These are phyloP conservation scores for Suricata suricatta DNA, from an alignment of 2,113 vertebrate species.

Conservation along the genomic window DNA sequence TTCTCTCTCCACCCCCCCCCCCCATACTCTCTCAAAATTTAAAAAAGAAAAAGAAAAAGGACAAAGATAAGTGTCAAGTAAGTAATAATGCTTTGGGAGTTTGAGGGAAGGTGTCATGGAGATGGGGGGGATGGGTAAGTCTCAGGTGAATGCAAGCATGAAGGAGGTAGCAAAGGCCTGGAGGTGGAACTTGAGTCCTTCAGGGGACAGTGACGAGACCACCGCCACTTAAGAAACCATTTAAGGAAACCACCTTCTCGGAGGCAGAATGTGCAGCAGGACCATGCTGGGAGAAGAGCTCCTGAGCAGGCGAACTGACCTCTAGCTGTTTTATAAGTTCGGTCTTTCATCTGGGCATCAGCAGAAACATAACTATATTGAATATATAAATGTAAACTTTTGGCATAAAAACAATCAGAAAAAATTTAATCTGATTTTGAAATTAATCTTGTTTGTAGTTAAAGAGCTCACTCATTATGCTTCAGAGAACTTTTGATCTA, in stretches of 20 bases:
- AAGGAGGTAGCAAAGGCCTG: not conserved
- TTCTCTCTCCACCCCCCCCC: too few relatives aligned
- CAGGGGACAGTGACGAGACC: not conserved
- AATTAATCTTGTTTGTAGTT: slow-evolving; percentile 86
- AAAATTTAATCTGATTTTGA: slow-evolving; percentile 43
- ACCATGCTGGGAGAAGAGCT: not conserved
- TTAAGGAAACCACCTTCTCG: not conserved
- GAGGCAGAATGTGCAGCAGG: not conserved
- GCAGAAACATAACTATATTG: not conserved
- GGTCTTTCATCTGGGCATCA: not conserved
- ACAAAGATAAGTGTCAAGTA: not conserved
- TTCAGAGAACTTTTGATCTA: slow-evolving; percentile 93
- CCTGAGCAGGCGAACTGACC: not conserved
- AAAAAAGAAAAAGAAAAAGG: not conserved
- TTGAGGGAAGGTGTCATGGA: not conserved
- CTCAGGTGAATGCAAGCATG: not conserved
- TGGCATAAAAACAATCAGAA: slow-evolving; percentile 17
- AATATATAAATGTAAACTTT: slow-evolving; percentile 22
- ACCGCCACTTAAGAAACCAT: not conserved
- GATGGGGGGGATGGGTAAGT: not conserved
- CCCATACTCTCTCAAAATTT: too few relatives aligned
- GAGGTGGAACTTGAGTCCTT: not conserved
- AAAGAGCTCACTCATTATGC: slow-evolving; percentile 91
- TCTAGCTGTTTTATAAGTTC: not conserved
- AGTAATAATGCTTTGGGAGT: not conserved